A percentile compares a stretch with the other conserved stretches of the same genome.
Evolutionary conservation across 1,140 invertebrate species (phyloP).

Genomic region (Pseudachorutes palmiensis): DNA sequence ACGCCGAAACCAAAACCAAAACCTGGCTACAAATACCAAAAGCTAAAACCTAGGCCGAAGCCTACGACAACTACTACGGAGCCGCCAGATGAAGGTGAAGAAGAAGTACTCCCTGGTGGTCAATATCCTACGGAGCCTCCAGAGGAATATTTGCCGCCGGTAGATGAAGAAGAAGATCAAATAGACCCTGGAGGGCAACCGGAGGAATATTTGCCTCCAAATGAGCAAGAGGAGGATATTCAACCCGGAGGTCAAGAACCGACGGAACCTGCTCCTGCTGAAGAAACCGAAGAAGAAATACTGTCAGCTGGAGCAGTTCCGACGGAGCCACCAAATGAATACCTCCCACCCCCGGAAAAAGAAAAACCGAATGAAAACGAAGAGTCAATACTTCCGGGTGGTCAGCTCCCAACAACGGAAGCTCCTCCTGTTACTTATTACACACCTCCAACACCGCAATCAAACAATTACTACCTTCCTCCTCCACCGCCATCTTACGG

Average conservation of each 20-base stretch:
- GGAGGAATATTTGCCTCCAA: conserved; percentile 1
- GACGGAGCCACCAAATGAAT: conserved; percentile 2
- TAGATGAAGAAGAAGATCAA: neutral
- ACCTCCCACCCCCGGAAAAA: neutral
- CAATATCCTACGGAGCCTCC: neutral
- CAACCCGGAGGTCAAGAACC: conserved; percentile 7
- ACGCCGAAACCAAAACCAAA: neutral
- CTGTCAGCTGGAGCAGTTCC: neutral
- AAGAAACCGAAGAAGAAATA: conserved; percentile 12
- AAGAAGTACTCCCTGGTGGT: conserved; percentile 9
- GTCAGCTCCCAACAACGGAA: neutral
- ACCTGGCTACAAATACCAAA: conserved; percentile 7
- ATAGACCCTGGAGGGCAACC: neutral
- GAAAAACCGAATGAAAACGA: neutral
- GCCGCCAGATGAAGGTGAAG: conserved; percentile 2
- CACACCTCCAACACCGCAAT: neutral
- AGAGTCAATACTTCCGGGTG: neutral
- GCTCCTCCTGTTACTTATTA: neutral
- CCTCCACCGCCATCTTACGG: conserved; percentile 2
- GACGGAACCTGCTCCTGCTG: neutral
- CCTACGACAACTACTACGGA: conserved; percentile 2
- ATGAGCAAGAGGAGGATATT: conserved; percentile 12
- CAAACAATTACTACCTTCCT: neutral
- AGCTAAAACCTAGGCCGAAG: neutral
- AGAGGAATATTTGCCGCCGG: neutral